phyloP scores from a whole-genome alignment of 2,888 invertebrate species.

The Lomographa bimaculata region DNA sequence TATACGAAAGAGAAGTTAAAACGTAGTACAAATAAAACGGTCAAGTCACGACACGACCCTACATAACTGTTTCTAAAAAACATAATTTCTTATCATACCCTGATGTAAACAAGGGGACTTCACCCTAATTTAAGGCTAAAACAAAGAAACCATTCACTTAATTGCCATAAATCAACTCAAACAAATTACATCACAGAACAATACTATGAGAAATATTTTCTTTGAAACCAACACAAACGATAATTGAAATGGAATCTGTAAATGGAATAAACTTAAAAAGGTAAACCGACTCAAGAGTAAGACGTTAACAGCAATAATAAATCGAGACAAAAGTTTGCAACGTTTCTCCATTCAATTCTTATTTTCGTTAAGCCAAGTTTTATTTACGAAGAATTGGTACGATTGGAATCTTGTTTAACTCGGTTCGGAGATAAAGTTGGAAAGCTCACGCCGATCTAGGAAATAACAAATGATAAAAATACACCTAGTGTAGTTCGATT shows the following conservation, averaged over 20 bases:
- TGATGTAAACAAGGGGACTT: slow-evolving; percentile 23
- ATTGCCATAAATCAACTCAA: slow-evolving; percentile 16
- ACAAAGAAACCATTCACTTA: slow-evolving; percentile 15
- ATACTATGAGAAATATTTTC: slow-evolving; percentile 16
- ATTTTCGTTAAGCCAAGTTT: slow-evolving; percentile 40
- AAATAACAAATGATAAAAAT: no score
- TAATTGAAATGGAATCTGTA: slow-evolving; percentile 8
- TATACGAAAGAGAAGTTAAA: slow-evolving; percentile 23
- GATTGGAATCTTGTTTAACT: slow-evolving; percentile 34
- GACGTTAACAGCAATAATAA: slow-evolving; percentile 45
- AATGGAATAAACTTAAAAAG: slow-evolving; percentile 22
- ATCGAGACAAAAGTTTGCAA: slow-evolving; percentile 45
- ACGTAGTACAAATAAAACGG: slow-evolving; percentile 17
- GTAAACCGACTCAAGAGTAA: slow-evolving; percentile 29
- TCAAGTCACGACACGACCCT: slow-evolving; percentile 31
- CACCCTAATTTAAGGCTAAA: slow-evolving; percentile 18
- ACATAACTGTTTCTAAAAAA: slow-evolving; percentile 19
- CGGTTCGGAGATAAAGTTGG: slow-evolving; percentile 14
- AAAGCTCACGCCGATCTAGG: slow-evolving; percentile 13
- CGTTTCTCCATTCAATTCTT: slow-evolving; percentile 38
- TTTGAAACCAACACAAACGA: slow-evolving; percentile 16
- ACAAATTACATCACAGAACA: slow-evolving; percentile 6
- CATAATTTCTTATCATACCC: slow-evolving; percentile 24
- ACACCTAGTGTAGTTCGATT: slow-evolving; percentile 25
- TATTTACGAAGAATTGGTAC: slow-evolving; percentile 36